A percentile compares a stretch with the other conserved stretches of the same genome.
These are phyloP conservation scores for Calameuta idolon DNA, from an alignment of 2,888 invertebrate genomes.

Conservation along the genomic window DNA sequence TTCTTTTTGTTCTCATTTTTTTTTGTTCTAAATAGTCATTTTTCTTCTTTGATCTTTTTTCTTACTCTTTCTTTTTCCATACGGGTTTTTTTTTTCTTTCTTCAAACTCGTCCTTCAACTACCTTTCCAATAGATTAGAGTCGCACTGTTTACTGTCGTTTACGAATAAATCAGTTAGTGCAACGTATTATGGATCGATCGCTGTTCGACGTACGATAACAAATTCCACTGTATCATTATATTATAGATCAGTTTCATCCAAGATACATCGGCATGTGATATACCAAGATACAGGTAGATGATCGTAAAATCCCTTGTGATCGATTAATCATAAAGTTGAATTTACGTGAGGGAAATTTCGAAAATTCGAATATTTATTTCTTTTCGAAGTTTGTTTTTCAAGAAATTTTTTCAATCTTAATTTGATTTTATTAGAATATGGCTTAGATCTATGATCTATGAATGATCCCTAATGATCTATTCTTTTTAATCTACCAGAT, in stretches of 20 bases:
- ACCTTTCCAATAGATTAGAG: neutral
- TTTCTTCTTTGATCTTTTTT: neutral
- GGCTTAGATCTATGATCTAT: too few species aligned
- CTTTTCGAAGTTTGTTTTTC: neutral
- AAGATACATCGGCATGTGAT: neutral
- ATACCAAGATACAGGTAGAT: neutral
- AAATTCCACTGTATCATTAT: neutral
- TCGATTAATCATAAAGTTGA: neutral
- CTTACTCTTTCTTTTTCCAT: constrained; percentile 5
- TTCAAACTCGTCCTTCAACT: constrained; percentile 1
- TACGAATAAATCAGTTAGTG: neutral
- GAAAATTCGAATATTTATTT: neutral
- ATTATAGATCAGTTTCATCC: neutral
- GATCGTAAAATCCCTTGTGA: neutral
- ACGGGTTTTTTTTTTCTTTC: neutral
- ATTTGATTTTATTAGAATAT: neutral
- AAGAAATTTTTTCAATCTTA: neutral
- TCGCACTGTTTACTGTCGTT: neutral
- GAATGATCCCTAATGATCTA: too few species aligned
- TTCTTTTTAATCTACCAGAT: too few species aligned
- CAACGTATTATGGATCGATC: neutral
- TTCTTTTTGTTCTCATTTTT: constrained; percentile 15
- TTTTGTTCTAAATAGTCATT: neutral
- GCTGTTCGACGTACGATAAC: neutral
- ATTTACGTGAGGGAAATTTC: neutral